Base-by-base conservation (phyloP, 2,888 invertebrate genomes). In the Allophyes oxyacanthae region DNA sequence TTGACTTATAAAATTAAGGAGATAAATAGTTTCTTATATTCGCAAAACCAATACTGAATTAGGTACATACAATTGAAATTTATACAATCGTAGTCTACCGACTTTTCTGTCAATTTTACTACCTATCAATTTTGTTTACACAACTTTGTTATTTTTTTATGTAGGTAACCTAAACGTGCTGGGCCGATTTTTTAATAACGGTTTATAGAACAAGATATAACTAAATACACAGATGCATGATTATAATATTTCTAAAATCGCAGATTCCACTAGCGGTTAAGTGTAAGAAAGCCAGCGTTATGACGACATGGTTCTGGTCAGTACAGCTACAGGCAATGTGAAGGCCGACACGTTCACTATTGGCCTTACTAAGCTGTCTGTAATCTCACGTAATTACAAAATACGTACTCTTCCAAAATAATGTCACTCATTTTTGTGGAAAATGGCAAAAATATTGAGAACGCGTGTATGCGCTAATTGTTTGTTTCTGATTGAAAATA, bases 321-420 rank as follows among this genome's bases (percentile, higher is more conserved):
- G 71, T 71, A 61, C 67, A 72, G 77, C 70, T 71, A 61, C 67
- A 72, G 77, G 78, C 91, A 90, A 89, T 88, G 89, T 89, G 88
- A 91, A 92, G 91, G 92, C 81, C 86, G 81, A 73, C 70, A 81
- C 87, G 76, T 85, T 88, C 88, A 85, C 87, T 82, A 82, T 77
- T 79, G 85, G 77, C 86, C 85, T 87, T 74, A 78, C 57, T 70
- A 66, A 71, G 70, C 50, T 54, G 60, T 64, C 41, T 51, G 68
- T 72, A 74, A 71, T 75, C 64, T 61, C 64, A 57, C 25, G 66
- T 64, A 72, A 69, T 75, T 67, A 66, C 64, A 64, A 71, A 70
- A 56, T 44, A 34, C 30, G 34, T 65, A 60, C 53, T 72, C 66
- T 60, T 54, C 44, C 33, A 51, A 66, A 60, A 59, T 48, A 38